phyloP scores from a whole-genome alignment of 2,888 invertebrate genomes.

The Sthenelais limicola region DNA sequence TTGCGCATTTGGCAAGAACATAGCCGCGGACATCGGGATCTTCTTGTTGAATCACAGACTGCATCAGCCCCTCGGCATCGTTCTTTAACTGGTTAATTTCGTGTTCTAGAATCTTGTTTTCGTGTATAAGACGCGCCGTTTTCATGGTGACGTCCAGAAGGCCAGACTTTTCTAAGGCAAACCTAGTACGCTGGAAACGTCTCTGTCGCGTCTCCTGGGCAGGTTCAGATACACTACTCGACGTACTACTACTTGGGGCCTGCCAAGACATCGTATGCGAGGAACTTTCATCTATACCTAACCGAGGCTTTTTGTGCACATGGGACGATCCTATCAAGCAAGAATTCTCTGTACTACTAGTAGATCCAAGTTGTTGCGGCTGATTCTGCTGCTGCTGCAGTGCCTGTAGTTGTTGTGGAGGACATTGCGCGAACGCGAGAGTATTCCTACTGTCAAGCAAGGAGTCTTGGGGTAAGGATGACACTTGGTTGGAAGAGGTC shows the following conservation, averaged over 20 bases:
- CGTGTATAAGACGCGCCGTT: conserved; percentile 78
- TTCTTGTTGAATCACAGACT: conserved; percentile 76
- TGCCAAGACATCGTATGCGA: no score
- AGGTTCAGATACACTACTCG: no score
- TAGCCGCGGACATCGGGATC: conserved; percentile 48
- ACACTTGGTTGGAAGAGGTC: background rate
- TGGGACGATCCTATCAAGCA: no score
- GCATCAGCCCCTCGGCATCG: conserved; percentile 79
- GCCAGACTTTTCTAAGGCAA: conserved; percentile 68
- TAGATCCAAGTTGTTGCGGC: background rate
- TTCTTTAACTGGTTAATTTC: conserved; percentile 77
- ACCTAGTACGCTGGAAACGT: conserved; percentile 57
- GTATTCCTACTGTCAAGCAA: no score
- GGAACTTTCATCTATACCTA: no score
- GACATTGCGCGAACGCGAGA: no score
- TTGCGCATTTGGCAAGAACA: conserved; percentile 24
- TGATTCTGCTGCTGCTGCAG: conserved; percentile 5
- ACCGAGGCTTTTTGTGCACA: no score
- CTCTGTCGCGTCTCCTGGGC: no score
- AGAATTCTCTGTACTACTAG: background rate
- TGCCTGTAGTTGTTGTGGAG: background rate
- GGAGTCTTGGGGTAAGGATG: background rate
- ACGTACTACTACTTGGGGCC: no score
- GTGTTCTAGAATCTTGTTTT: conserved; percentile 78
- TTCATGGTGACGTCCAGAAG: conserved; percentile 79